A percentile compares a stretch with the other conserved stretches of the same genome.
These are phyloP conservation scores for Dunckerocampus dactyliophorus DNA, from an alignment of 2,113 vertebrate genomes.

Conservation along the genomic window DNA sequence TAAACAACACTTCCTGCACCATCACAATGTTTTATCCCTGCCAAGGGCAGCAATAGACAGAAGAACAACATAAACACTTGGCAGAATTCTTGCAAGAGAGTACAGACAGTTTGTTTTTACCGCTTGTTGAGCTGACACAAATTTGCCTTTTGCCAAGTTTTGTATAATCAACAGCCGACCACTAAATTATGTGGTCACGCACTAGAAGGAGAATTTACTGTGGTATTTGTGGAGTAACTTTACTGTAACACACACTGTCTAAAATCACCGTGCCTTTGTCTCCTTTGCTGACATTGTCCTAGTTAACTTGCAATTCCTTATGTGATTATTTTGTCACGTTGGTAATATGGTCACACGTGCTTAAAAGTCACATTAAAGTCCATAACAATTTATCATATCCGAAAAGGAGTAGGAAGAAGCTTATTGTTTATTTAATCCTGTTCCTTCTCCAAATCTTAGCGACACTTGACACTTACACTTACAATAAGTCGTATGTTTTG, in stretches of 20 bases:
- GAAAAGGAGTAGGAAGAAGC: no score
- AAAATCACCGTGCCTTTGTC: background rate
- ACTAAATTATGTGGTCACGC: background rate
- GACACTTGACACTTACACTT: no score
- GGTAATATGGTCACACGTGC: no score
- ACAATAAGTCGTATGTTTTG: no score
- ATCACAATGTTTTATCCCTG: background rate
- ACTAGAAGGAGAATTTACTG: background rate
- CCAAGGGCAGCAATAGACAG: no score
- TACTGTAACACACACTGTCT: background rate
- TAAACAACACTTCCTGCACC: background rate
- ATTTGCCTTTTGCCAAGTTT: background rate
- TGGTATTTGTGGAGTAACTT: background rate
- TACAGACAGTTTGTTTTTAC: conserved; percentile 1
- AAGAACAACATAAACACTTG: background rate
- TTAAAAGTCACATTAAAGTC: no score
- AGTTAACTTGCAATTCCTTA: no score
- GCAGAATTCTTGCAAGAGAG: background rate
- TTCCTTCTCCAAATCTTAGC: no score
- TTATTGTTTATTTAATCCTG: no score
- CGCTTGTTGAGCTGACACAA: conserved; percentile 2
- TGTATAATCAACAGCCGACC: conserved; percentile 1
- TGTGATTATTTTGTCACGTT: no score
- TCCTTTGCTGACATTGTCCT: background rate
- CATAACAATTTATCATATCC: no score